phyloP scores from a whole-genome alignment of 1,140 invertebrate species.

The Trichogramma pretiosum region DNA sequence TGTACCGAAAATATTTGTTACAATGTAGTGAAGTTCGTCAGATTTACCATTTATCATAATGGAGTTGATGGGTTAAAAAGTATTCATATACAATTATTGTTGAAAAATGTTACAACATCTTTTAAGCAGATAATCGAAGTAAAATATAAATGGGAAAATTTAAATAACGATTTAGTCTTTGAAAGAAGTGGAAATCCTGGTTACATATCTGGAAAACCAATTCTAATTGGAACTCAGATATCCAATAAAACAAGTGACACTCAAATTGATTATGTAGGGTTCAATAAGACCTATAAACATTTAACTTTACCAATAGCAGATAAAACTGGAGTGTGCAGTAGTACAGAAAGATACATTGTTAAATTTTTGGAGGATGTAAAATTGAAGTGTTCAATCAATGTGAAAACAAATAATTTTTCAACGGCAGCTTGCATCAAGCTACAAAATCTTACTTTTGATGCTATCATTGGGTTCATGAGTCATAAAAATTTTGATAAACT shows the following conservation, averaged over 20 bases:
- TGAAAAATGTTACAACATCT: slow-evolving; percentile 37
- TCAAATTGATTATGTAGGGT: slow-evolving; percentile 24
- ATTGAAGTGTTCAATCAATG: slow-evolving; percentile 35
- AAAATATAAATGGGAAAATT: slow-evolving; percentile 43
- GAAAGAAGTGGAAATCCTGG: slow-evolving; percentile 61
- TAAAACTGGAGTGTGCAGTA: slow-evolving; percentile 36
- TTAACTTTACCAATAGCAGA: slow-evolving; percentile 39
- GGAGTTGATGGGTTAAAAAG: slow-evolving; percentile 48
- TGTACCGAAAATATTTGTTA: slow-evolving; percentile 31
- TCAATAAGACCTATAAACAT: slow-evolving; percentile 35
- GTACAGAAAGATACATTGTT: slow-evolving; percentile 33
- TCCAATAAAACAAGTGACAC: slow-evolving; percentile 24
- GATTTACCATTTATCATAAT: slow-evolving; percentile 50
- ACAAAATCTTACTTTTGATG: slow-evolving; percentile 40
- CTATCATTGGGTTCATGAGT: slow-evolving; percentile 22
- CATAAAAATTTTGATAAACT: slow-evolving; percentile 28
- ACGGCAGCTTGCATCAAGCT: slow-evolving; percentile 39
- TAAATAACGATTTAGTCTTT: slow-evolving; percentile 29
- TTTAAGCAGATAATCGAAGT: slow-evolving; percentile 47
- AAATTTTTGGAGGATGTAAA: slow-evolving; percentile 47
- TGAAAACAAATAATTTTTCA: slow-evolving; percentile 34
- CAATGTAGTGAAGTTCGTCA: slow-evolving; percentile 45
- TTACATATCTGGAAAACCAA: slow-evolving; percentile 53
- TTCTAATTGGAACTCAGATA: slow-evolving; percentile 46
- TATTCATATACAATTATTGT: slow-evolving; percentile 37